A percentile compares a stretch with the other conserved stretches of the same genome.
Conservation (phyloP, 1,140 invertebrate genomes). For the Drosophila lowei region DNA sequence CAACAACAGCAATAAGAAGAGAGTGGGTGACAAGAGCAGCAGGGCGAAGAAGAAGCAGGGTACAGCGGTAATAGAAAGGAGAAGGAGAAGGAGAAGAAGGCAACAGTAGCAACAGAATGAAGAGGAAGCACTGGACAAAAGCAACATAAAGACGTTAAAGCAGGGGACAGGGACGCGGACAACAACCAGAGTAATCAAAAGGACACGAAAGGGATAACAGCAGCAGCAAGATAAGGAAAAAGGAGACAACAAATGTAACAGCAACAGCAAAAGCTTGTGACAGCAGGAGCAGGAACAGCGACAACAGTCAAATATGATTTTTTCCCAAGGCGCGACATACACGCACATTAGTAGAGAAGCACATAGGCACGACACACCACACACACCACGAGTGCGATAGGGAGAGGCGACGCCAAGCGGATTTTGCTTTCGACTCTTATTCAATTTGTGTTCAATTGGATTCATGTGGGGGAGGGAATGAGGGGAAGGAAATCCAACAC, state of each 20-base stretch:
- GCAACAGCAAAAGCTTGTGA: constrained; percentile 8
- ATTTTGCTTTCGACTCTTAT: constrained; percentile 79
- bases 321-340: constrained; percentile 55
- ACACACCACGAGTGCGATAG: constrained; percentile 10
- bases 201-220: not conserved
- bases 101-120: too few species aligned
- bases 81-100: too few species aligned
- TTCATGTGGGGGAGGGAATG: constrained; percentile 33
- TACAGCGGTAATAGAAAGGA: too few species aligned
- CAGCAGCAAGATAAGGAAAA: not conserved
- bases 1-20: too few species aligned
- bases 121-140: too few species aligned
- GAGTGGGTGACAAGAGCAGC: too few species aligned
- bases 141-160: not conserved
- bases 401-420: constrained; percentile 54
- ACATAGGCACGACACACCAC: constrained; percentile 32
- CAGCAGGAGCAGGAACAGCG: constrained; percentile 21
- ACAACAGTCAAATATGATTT: constrained; percentile 70
- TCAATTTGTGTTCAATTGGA: constrained; percentile 79
- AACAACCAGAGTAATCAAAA: not conserved
- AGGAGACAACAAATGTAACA: too few species aligned
- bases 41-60: too few species aligned
- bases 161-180: not conserved
- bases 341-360: constrained; percentile 10
- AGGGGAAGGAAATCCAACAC: not conserved